phyloP scores from a whole-genome alignment of 2,797 vertebrate genomes.

The Cynodonichthys magdalenae region DNA sequence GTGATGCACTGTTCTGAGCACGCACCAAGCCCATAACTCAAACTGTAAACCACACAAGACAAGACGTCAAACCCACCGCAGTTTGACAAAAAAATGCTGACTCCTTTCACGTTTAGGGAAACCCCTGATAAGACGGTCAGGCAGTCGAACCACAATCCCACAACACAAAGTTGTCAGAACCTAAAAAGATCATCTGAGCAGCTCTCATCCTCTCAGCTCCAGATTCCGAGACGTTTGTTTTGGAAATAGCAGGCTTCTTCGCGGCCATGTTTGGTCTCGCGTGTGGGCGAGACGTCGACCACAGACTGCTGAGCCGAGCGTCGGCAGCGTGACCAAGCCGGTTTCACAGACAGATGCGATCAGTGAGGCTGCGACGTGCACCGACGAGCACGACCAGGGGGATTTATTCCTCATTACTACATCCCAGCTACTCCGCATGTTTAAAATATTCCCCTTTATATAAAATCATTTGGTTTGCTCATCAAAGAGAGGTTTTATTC shows the following conservation, averaged over 20 bases:
- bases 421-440: neutral
- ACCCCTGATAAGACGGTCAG: conserved; percentile 42
- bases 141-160: conserved; percentile 19
- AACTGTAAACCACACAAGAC: conserved; percentile 31
- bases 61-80: conserved; percentile 54
- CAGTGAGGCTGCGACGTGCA: conserved; percentile 20
- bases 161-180: conserved; percentile 32
- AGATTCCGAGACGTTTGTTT: conserved; percentile 56
- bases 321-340: conserved; percentile 40
- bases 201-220: conserved; percentile 32
- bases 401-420: conserved; percentile 28
- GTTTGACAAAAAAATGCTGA: conserved; percentile 38
- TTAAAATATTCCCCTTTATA: no score
- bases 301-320: conserved; percentile 52
- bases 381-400: conserved; percentile 23
- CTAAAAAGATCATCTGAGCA: conserved; percentile 26
- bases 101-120: conserved; percentile 43
- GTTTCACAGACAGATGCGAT: conserved; percentile 49
- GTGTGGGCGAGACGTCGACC: conserved; percentile 53
- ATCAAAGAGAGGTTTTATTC: no score
- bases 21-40: conserved; percentile 23
- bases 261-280: conserved; percentile 31
- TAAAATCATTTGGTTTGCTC: no score
- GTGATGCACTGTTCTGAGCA: conserved; percentile 44
- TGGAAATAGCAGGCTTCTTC: conserved; percentile 39